These are phyloP conservation scores for Poecile montanus DNA, from an alignment of 2,797 vertebrate species.

Conservation along the genomic window DNA sequence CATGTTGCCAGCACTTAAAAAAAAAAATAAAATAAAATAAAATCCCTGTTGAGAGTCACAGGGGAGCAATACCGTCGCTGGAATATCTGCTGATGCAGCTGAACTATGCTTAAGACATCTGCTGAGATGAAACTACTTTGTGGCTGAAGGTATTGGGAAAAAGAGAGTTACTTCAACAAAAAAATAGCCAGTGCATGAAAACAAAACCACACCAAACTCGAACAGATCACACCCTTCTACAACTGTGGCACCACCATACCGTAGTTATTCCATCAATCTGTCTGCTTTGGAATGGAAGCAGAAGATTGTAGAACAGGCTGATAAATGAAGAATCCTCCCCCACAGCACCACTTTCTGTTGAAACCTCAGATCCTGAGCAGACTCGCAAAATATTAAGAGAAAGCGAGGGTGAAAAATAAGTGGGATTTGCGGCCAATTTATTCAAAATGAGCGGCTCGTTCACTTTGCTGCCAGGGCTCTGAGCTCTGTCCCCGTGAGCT, in stretches of 20 bases:
- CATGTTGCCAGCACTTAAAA: slow-evolving; percentile 71
- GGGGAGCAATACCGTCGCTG: slow-evolving; percentile 53
- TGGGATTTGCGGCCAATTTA: neutral
- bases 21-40: slow-evolving; percentile 40
- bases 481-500: rapidly evolving
- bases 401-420: neutral
- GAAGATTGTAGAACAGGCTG: slow-evolving; percentile 10
- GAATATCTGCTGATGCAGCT: slow-evolving; percentile 73
- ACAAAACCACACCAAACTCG: slow-evolving; percentile 56
- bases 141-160: slow-evolving; percentile 59
- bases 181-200: slow-evolving; percentile 60
- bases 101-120: slow-evolving; percentile 59
- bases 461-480: neutral
- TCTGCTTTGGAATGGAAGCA: slow-evolving; percentile 26
- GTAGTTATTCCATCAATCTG: slow-evolving; percentile 56
- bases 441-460: rapidly evolving
- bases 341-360: neutral
- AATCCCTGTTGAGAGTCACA: slow-evolving; percentile 46
- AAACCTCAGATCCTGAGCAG: neutral
- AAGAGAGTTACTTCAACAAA: slow-evolving; percentile 51
- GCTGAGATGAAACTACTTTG: slow-evolving; percentile 65
- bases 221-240: slow-evolving; percentile 37
- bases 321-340: slow-evolving; percentile 39
- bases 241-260: neutral
- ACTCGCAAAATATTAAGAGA: neutral